These are phyloP conservation scores for Choloepus hoffmanni DNA, from an alignment of 2,113 vertebrate species.

Conservation along the genomic window DNA sequence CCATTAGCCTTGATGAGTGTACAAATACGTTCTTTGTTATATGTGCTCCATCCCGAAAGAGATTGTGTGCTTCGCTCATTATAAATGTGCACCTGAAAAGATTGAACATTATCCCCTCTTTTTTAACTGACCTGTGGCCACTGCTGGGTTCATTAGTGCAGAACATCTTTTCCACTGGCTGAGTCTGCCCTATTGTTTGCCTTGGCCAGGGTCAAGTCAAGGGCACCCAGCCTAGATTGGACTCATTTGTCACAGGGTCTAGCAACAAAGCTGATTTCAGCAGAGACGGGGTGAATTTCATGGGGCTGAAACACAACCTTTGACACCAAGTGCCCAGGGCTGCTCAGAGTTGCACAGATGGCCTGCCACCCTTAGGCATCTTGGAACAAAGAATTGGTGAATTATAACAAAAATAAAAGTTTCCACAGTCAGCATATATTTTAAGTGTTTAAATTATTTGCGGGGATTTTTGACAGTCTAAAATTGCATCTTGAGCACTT, in stretches of 20 bases:
- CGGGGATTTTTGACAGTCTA: constrained; percentile 89
- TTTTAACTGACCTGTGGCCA: constrained; percentile 93
- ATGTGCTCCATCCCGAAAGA: constrained; percentile 88
- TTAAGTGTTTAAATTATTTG: constrained; percentile 90
- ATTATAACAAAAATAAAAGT: constrained; percentile 91
- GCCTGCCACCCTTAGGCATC: constrained; percentile 89
- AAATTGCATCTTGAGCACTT: constrained; percentile 92
- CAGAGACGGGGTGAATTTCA: constrained; percentile 93
- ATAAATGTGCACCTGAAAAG: constrained; percentile 99
- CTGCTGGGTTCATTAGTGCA: constrained; percentile 99
- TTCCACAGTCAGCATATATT: constrained; percentile 91
- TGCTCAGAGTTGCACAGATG: constrained; percentile 92
- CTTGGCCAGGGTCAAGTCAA: constrained; percentile 99
- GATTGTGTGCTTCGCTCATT: constrained; percentile 95
- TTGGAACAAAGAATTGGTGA: constrained; percentile 90
- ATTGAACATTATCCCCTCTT: constrained; percentile 94
- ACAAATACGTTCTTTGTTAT: constrained; percentile 91
- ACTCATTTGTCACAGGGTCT: constrained; percentile 99
- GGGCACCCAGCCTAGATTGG: constrained; percentile 99
- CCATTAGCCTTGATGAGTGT: constrained; percentile 92
- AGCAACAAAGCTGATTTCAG: constrained; percentile 97
- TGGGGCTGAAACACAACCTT: constrained; percentile 94
- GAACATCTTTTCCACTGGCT: constrained; percentile 99
- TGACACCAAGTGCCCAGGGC: constrained; percentile 93
- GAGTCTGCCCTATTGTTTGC: constrained; percentile 98